Base-by-base conservation (phyloP, 2,113 vertebrate genomes). In the Coturnix japonica region DNA sequence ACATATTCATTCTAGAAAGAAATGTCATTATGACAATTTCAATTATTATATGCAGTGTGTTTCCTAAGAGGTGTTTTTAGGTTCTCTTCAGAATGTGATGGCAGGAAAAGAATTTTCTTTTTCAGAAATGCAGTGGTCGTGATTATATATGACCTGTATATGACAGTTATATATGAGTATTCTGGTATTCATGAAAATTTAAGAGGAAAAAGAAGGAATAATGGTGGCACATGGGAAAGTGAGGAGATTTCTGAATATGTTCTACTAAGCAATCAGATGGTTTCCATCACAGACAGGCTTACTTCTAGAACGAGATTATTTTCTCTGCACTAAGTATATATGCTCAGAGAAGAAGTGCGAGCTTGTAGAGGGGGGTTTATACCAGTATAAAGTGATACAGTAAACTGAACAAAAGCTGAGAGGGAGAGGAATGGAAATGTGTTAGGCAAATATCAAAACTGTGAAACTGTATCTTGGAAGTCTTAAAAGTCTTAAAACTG, bases 111-210 rank as follows among this genome's bases (percentile, higher is more conserved):
- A n/a, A 19, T 71, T 75, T 44, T 44, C 9, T 56, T 53, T n/a
- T 51, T 70, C 49, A 44, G 23, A 75, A 60, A 4, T 1, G 1
- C 18, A 6, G 4, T 4, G 2, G 31, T 65, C 2, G 1, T 75
- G n/a, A 35, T 25, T 76, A 3, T 70, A 31, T 61, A 35, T 2
- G 1, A 31, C 1, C 18, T n/a, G 10, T 57, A n/a, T n/a, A 0
- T 31, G 33, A 54, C 18, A 39, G 11, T 39, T 64, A 70, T 33
- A 9, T 53, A 4, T 28, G 31, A 7, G 39, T 21, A 28, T 61
- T 28, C 16, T 59, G 6, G 14, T 71, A 49, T 31, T 13, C 53
- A 31, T 73, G 59, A 79, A 63, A 39, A 63, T 63, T 26, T 26
- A 2, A 3, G 11, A 11, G 9, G 1, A 6, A 8, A 3, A 9